Evolutionary conservation across 2,888 invertebrate species (phyloP), one percentile per base, ranked within the genome.

Genomic region (Hydroisotoma schaefferi): DNA sequence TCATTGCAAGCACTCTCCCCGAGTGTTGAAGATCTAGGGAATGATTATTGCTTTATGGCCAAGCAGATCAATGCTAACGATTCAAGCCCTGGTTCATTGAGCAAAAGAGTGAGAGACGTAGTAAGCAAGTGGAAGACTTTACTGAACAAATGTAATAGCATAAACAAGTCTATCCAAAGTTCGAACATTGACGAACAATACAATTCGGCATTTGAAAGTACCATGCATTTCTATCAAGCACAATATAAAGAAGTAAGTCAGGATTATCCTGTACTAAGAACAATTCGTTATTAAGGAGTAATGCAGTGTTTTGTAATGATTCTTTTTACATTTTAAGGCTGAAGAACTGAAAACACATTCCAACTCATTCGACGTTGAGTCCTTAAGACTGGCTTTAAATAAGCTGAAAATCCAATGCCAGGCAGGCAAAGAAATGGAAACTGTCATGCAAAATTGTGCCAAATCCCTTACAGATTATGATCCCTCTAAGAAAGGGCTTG

Each of bases 11-110:
- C 69, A 10, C 44, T 72, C n/a, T 47, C 66, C 26, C 64, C 69
- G 1, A 68, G 61, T 44, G 65, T 71, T 26, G 64, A 72, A 56
- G 72, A 72, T 52, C 51, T 70, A 20, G 59, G 63, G 15, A 72
- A 72, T 28, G 66, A 68, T 38, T 70, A 68, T 48, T 64, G 59
- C 43, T 70, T 60, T 49, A 48, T 70, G 8, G 61, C 65, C 8
- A 68, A 67, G 20, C 64, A 69, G 55, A 63, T 72, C 10, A 65
- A 64, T 22, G 47, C 66, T 8, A 43, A 55, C 12, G 47, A 58
- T 52, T n/a, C n/a, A n/a, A n/a, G n/a, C n/a, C 55, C 68, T 8
- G 65, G 69, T 44, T 60, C 58, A 22, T 47, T 70, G 28, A 63
- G 68, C 49, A 55, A 57, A 25, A 51, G 67, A 10, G 69, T 71